Evolutionary conservation across 2,797 vertebrate species (phyloP).

Genomic region (Okamejei kenojei): DNA sequence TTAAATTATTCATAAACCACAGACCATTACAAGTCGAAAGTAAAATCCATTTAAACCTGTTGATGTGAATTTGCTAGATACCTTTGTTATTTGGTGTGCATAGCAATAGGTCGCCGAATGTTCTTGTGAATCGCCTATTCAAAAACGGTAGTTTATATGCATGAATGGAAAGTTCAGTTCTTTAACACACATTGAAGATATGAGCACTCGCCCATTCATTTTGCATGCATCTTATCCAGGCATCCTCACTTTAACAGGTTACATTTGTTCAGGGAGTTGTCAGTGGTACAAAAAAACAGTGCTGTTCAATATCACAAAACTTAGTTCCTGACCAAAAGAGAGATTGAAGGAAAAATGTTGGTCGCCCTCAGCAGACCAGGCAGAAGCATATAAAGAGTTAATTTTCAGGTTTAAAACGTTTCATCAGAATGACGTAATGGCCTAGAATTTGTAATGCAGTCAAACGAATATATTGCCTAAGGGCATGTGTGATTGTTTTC

Average conservation of each 20-base stretch:
- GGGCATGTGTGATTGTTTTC: too few species aligned
- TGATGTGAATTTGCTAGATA: neutral
- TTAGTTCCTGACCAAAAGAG: too few species aligned
- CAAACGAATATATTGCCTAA: too few species aligned
- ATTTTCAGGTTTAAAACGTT: too few species aligned
- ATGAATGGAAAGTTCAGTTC: neutral
- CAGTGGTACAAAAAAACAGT: neutral
- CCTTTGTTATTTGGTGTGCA: neutral
- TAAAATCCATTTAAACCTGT: neutral
- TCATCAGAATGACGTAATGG: too few species aligned
- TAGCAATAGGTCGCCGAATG: neutral
- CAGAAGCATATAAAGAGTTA: too few species aligned
- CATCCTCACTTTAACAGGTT: neutral
- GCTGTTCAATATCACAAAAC: too few species aligned
- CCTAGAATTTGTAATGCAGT: too few species aligned
- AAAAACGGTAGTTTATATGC: neutral
- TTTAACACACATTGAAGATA: neutral
- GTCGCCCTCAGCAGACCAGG: too few species aligned
- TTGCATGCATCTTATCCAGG: neutral
- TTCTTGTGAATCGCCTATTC: neutral
- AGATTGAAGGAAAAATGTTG: too few species aligned
- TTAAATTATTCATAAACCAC: too few species aligned
- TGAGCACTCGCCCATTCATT: neutral
- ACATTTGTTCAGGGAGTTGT: neutral
- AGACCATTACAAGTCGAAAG: too few species aligned